Percentiles rank a stretch among this genome's conserved stretches.
Conservation (phyloP, 2,797 vertebrate genomes). For the Pipistrellus nathusii region DNA sequence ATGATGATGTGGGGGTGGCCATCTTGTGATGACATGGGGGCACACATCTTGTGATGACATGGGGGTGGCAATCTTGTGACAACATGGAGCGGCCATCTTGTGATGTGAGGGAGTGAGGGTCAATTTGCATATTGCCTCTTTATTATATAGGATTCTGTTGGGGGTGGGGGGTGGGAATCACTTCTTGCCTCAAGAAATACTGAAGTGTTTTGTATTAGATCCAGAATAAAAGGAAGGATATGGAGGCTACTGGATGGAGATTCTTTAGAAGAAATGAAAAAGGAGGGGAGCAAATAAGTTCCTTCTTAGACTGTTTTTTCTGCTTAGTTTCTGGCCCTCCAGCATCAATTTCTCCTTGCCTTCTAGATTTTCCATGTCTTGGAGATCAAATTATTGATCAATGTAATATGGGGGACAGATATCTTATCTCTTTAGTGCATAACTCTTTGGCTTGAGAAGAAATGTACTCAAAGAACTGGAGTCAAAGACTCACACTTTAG, state of each 20-base stretch:
- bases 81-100: too few relatives aligned
- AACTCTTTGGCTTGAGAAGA: neutral
- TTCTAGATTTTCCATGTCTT: neutral
- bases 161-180: neutral
- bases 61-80: too few relatives aligned
- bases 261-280: constrained; percentile 2
- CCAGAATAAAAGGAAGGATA: neutral
- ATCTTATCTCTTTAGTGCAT: neutral
- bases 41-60: too few relatives aligned
- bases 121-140: too few relatives aligned
- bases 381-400: neutral
- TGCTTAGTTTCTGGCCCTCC: neutral
- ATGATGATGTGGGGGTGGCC: too few relatives aligned
- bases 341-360: neutral
- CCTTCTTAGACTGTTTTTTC: neutral
- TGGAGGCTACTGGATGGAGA: neutral
- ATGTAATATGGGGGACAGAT: neutral
- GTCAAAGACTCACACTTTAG: neutral
- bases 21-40: too few relatives aligned
- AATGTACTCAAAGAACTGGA: neutral
- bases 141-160: neutral
- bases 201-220: constrained; percentile 10
- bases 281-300: neutral
- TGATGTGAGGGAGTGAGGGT: too few relatives aligned
- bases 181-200: neutral